Percentiles rank a stretch among this genome's conserved stretches.
phyloP scores from a whole-genome alignment of 2,113 vertebrate species.

The Atrichornis clamosus region DNA sequence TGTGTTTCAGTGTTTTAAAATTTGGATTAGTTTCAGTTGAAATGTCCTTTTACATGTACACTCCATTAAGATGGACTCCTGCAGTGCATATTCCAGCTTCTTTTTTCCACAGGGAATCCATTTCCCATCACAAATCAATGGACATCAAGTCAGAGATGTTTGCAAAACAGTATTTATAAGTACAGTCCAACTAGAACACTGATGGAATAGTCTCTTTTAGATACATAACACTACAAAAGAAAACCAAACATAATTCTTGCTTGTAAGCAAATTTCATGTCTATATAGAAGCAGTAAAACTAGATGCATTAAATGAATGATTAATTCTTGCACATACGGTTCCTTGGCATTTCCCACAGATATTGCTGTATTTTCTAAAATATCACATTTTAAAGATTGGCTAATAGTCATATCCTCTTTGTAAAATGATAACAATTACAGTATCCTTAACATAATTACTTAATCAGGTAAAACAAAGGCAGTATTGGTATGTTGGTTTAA shows the following conservation, averaged over 20 bases:
- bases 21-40: neutral
- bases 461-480: neutral
- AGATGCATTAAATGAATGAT: neutral
- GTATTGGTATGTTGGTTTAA: neutral
- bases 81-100: neutral
- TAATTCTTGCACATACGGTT: neutral
- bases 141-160: neutral
- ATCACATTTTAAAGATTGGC: neutral
- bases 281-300: neutral
- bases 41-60: neutral
- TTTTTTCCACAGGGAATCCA: neutral
- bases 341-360: neutral
- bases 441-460: neutral
- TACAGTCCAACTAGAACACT: neutral
- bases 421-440: neutral
- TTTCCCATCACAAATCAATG: neutral
- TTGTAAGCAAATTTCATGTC: neutral
- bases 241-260: neutral
- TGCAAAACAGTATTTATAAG: neutral
- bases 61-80: neutral
- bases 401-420: neutral
- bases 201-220: neutral
- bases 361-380: neutral
- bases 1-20: fast-evolving
- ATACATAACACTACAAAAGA: neutral